Base-by-base conservation (phyloP, 2,113 vertebrate genomes). In the Origma solitaria region DNA sequence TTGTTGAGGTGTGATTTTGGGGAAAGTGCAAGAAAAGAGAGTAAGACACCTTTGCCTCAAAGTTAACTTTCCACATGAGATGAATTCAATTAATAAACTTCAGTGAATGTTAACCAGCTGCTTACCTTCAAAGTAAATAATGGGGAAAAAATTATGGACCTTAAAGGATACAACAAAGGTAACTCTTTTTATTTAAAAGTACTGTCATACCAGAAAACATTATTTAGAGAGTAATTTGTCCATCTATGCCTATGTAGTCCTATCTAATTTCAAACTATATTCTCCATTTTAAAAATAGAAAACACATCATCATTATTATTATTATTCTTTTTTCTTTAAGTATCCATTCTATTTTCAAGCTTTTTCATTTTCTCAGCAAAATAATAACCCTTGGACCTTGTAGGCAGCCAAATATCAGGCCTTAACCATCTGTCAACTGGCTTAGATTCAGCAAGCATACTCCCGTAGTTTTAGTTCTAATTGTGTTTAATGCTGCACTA, bases 401-500 rank as follows among this genome's bases (percentile, higher is more conserved):
- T 8, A 97, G 92, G 96, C 95, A 97, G 98, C 97, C 98, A 98
- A 98, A 97, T 98, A 98, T 98, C 97, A 97, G 95, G 97, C 95
- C 96, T 98, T 98, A 98, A 98, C 98, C 98, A 98, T 98, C 98
- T 98, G 98, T 98, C 98, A 98, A 97, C 97, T 98, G 97, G 98
- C 98, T 97, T 96, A 95, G 96, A 97, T 98, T 98, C 98, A 98
- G 98, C 97, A 96, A 98, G 97, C 98, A 96, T 98, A 97, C 97
- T 98, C 98, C 98, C 60, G 94, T 97, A 98, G 98, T 98, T 98
- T 98, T 98, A 98, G 98, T 98, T 98, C 98, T 98, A 98, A 98
- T 98, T 98, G 98, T 98, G 97, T 98, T 98, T 98, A 98, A 98
- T 98, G 98, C 98, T 97, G 98, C 98, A 98, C 98, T 98, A 98